Evolutionary conservation across 2,113 vertebrate genomes (phyloP), one percentile per base, ranked within the genome.

Genomic region (Phylloscopus trochiloides): DNA sequence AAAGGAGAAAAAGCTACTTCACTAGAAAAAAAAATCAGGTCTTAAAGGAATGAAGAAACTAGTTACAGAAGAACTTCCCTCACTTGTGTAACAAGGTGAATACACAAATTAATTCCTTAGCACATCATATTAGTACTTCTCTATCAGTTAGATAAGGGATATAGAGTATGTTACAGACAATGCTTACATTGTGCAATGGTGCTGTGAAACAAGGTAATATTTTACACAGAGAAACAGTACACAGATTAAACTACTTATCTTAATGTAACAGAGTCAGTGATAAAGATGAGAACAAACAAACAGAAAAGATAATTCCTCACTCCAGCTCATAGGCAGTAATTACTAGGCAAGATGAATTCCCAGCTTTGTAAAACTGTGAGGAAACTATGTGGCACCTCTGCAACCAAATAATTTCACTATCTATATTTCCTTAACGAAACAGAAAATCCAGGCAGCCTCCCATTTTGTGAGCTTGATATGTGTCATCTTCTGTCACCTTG

Each of bases 161-260:
- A 72, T 20, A 43, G 8, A n/a, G 9, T 40, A 32, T 66, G 31
- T 38, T 71, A 45, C 25, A 81, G n/a, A 47, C 31, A 78, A 40
- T 34, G n/a, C 17, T 86, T 84, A 70, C 7, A 9, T 63, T 58
- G n/a, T 58, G 26, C 29, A 65, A 36, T 0, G 8, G 2, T 81
- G 42, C 42, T 73, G n/a, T 68, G 77, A 78, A 89, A 84, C 61
- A 85, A 59, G 28, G 55, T 59, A 72, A 71, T 90, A 88, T 84
- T 94, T 95, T 80, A 91, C 43, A 63, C 5, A 2, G 21, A 62
- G 83, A 40, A 86, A 34, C 28, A 52, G 14, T 51, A 47, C 75
- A 61, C 48, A 89, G 55, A 87, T 91, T 89, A 95, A 92, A 84
- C n/a, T 84, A 72, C 80, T 96, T 95, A 94, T 92, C 82, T 90